Base-by-base conservation (phyloP, 2,797 vertebrate genomes). In the Falco cherrug region DNA sequence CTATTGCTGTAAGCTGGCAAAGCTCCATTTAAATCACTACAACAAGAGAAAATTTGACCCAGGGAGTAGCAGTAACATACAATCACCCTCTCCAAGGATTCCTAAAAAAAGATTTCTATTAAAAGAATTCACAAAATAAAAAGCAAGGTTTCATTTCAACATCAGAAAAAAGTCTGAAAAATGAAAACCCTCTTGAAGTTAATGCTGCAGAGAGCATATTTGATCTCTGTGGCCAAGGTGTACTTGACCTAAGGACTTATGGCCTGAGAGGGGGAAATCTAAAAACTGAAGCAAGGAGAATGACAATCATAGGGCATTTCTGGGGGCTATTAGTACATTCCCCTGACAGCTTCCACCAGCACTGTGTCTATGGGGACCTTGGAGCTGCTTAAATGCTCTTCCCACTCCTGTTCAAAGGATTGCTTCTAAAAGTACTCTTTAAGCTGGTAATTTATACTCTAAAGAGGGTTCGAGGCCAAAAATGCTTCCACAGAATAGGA, bases 381-480 rank as follows among this genome's bases (percentile, higher is more conserved):
- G 47, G 51, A 89, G 70, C 54, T 84, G 78, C 92, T 90, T 93
- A 94, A 96, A 95, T 87, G 86, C 50, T 89, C 86, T 94, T 92
- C 92, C 78, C 75, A 78, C 54, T 92, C 65, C 75, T 65, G 65
- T 81, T 92, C 90, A 84, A 92, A 96, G 84, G 59, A 79, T 24
- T 95, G 87, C 87, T 89, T 88, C 87, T 81, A 91, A 85, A 95
- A 93, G 75, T 80, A 74, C 86, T 39, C 89, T 85, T 75, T 91
- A 89, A 87, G 79, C 79, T 76, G 69, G 61, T 86, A 94, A 96
- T 96, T 96, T 95, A 43, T 93, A 83, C 90, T 75, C 75, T 78
- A 93, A 94, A 93, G 82, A 89, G 61, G 47, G 87, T 83, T 91
- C 59, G 76, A 97, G 90, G 95, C 95, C 93, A 95, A 96, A 87